Evolutionary conservation across 2,113 vertebrate genomes (phyloP).

Genomic region (Cebus imitator): DNA sequence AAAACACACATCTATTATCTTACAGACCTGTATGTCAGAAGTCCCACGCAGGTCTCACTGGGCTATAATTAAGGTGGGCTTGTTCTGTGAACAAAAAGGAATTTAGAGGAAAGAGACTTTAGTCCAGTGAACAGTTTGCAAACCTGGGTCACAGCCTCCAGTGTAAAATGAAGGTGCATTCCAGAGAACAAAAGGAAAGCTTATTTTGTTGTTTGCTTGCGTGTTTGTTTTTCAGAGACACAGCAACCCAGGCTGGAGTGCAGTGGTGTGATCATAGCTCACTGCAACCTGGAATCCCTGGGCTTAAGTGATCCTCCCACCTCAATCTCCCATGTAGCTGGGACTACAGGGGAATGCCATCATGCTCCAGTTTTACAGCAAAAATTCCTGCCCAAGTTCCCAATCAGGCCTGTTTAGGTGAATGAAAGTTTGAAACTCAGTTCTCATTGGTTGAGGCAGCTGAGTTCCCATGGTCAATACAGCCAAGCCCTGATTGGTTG

Average conservation of each 20-base stretch:
- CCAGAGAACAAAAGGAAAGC: not conserved
- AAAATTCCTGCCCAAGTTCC: not conserved
- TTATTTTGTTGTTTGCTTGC: not conserved
- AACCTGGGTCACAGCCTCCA: not conserved
- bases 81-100: not conserved
- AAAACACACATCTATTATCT: not conserved
- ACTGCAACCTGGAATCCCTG: not conserved
- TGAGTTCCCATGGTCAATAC: not conserved
- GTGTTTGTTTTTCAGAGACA: not conserved
- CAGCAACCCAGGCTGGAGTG: not conserved
- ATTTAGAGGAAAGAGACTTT: not conserved
- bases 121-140: not conserved
- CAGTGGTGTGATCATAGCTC: too few species aligned
- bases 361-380: not conserved
- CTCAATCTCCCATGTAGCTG: not conserved
- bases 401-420: not conserved
- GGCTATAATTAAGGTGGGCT: not conserved
- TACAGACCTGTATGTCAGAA: not conserved
- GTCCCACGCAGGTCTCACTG: not conserved
- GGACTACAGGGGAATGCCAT: not conserved
- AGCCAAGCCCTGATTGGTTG: not conserved
- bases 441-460: not conserved
- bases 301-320: not conserved
- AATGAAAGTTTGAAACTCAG: not conserved
- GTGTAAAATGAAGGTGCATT: not conserved